Conservation (phyloP, 2,113 vertebrate genomes). For the Pterophyllum scalare region DNA sequence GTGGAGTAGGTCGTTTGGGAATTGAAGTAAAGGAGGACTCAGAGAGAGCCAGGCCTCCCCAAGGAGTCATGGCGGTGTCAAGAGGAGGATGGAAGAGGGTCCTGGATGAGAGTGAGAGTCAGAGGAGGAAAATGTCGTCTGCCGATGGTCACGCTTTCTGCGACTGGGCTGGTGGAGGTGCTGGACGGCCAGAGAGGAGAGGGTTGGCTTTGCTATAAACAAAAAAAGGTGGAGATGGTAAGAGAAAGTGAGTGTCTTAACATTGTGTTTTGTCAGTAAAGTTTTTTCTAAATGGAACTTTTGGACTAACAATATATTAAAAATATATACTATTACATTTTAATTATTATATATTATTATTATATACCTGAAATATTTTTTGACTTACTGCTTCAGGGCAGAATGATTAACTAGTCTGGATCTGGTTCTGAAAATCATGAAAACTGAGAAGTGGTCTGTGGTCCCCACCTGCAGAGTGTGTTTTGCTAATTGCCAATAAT, state of each 20-base stretch:
- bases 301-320: not conserved
- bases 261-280: not conserved
- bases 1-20: slow-evolving; percentile 37
- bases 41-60: slow-evolving; percentile 76
- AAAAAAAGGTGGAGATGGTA: not conserved
- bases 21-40: slow-evolving; percentile 78
- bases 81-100: slow-evolving; percentile 39
- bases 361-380: too few species aligned
- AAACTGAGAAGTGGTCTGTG: too few species aligned
- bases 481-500: too few species aligned
- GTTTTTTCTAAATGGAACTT: accelerated
- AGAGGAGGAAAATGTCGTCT: slow-evolving; percentile 23
- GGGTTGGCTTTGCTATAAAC: slow-evolving; percentile 35
- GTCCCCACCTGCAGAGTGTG: too few species aligned
- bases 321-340: too few species aligned
- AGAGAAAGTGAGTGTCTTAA: not conserved
- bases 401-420: not conserved
- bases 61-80: slow-evolving; percentile 76
- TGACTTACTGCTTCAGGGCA: too few species aligned
- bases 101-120: slow-evolving; percentile 19
- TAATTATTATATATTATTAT: too few species aligned
- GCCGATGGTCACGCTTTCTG: slow-evolving; percentile 34
- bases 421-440: not conserved
- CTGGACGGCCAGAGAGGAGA: slow-evolving; percentile 24
- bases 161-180: slow-evolving; percentile 24